phyloP scores from a whole-genome alignment of 2,888 invertebrate genomes.

The Lymantria monacha region DNA sequence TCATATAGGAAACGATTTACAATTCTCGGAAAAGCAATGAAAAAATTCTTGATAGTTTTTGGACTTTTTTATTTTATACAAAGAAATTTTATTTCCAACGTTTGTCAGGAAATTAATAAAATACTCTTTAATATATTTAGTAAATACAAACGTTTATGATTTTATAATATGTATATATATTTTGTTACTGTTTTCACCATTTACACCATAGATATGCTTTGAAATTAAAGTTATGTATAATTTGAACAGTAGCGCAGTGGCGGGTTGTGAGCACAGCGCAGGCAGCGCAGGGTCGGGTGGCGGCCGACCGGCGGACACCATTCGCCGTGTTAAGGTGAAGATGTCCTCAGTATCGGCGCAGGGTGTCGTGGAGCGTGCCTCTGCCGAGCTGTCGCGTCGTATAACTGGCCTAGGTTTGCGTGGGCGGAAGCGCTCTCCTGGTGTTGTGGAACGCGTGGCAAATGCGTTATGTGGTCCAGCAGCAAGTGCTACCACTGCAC shows the following conservation, averaged over 20 bases:
- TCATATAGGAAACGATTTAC: no score
- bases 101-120: no score
- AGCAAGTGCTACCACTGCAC: slow-evolving; percentile 52
- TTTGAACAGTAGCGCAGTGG: slow-evolving; percentile 61
- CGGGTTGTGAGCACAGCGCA: slow-evolving; percentile 73
- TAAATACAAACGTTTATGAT: no score
- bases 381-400: slow-evolving; percentile 93
- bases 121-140: no score
- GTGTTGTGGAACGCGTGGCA: slow-evolving; percentile 93
- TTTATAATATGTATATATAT: no score
- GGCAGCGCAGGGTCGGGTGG: slow-evolving; percentile 56
- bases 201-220: no score
- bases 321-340: slow-evolving; percentile 76
- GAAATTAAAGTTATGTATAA: no score
- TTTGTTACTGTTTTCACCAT: no score
- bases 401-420: slow-evolving; percentile 92
- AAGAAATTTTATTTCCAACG: no score
- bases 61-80: no score
- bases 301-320: slow-evolving; percentile 68
- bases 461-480: slow-evolving; percentile 91
- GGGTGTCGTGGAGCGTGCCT: slow-evolving; percentile 95
- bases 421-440: slow-evolving; percentile 81
- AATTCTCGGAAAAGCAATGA: no score
- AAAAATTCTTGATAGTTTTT: no score
- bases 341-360: slow-evolving; percentile 94